A percentile compares a stretch with the other conserved stretches of the same genome.
Evolutionary conservation across 2,888 invertebrate genomes (phyloP).

Genomic region (Camptogramma bilineatum): DNA sequence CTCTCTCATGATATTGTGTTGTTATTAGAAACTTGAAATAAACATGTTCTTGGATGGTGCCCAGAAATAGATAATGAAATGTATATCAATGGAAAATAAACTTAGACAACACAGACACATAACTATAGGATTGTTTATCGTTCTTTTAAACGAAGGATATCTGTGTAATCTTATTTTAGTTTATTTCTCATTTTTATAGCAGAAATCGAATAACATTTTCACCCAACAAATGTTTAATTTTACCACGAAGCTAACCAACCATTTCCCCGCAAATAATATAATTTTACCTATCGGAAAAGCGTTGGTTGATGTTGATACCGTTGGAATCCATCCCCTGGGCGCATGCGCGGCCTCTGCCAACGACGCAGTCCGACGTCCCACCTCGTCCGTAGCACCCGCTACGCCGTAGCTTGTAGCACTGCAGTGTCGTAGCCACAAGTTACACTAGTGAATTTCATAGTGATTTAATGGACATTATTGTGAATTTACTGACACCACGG

Average conservation of each 20-base stretch:
- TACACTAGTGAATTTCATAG: slow-evolving; percentile 22
- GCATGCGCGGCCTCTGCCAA: slow-evolving; percentile 69
- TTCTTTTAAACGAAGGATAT: too few species aligned
- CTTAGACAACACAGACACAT: too few species aligned
- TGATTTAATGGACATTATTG: slow-evolving; percentile 32
- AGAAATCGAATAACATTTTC: slow-evolving; percentile 8
- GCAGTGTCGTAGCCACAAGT: slow-evolving; percentile 66
- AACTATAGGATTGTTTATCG: too few species aligned
- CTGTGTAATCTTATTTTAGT: too few species aligned
- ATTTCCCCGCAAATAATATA: slow-evolving; percentile 52
- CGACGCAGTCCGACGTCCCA: slow-evolving; percentile 72
- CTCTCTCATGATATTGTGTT: too few species aligned
- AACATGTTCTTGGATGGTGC: too few species aligned
- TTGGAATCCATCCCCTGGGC: slow-evolving; percentile 60
- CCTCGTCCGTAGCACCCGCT: slow-evolving; percentile 55
- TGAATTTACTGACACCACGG: slow-evolving; percentile 25
- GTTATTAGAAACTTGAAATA: too few species aligned
- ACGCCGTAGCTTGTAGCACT: slow-evolving; percentile 60
- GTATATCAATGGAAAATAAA: too few species aligned
- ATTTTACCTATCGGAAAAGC: slow-evolving; percentile 66
- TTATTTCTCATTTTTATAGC: neutral
- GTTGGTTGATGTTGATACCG: slow-evolving; percentile 47
- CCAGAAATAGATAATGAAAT: too few species aligned
- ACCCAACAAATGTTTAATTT: slow-evolving; percentile 23
- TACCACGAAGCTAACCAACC: slow-evolving; percentile 19